Evolutionary conservation across 2,797 vertebrate species (phyloP).

Genomic region (Tokudaia muenninki): DNA sequence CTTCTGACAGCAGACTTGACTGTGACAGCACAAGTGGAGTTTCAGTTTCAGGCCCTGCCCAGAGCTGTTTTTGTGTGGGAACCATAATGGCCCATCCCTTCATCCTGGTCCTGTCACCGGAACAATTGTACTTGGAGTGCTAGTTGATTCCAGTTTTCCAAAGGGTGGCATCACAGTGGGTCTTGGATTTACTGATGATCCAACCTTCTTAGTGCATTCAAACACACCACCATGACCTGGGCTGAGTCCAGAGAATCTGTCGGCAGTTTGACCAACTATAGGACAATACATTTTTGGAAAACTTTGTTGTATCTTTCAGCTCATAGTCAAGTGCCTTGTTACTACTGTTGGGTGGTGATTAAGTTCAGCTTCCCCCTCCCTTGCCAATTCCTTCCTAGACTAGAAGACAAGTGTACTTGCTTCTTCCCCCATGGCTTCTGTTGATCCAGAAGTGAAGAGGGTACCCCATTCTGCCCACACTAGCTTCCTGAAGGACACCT

Average conservation of each 20-base stretch:
- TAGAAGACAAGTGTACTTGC: not conserved
- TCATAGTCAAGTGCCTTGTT: not conserved
- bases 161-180: not conserved
- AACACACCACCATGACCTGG: not conserved
- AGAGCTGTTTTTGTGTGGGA: not conserved
- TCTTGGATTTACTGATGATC: not conserved
- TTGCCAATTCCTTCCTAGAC: not conserved
- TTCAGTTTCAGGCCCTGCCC: not conserved
- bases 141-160: not conserved
- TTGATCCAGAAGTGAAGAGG: not conserved
- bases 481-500: not conserved
- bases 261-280: conserved; percentile 4
- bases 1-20: not conserved
- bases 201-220: not conserved
- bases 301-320: not conserved
- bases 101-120: not conserved
- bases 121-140: not conserved
- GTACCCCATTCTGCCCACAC: not conserved
- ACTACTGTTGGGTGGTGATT: not conserved
- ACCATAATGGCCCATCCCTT: not conserved
- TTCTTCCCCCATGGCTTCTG: not conserved
- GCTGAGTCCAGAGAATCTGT: not conserved
- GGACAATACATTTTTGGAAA: not conserved
- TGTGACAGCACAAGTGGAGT: not conserved
- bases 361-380: conserved; percentile 18